Evolutionary conservation across 2,797 vertebrate genomes (phyloP).

Genomic region (Triplophysa bombifrons): DNA sequence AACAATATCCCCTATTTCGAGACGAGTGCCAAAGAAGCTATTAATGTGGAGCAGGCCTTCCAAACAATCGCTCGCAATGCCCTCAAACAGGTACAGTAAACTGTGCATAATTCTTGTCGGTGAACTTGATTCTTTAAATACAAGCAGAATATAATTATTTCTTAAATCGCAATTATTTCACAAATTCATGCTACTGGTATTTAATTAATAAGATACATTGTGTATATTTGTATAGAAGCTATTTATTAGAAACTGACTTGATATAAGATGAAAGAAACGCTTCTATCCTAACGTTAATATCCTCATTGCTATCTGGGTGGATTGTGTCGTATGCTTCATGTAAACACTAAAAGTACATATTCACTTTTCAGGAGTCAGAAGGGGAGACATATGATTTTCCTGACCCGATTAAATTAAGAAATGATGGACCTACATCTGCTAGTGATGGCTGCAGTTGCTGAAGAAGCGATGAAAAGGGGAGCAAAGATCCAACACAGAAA

Average conservation of each 20-base stretch:
- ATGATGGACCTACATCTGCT: conserved; percentile 54
- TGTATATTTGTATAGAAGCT: too few relatives aligned
- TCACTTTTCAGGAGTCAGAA: conserved; percentile 58
- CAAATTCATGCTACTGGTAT: too few relatives aligned
- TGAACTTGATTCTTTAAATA: too few relatives aligned
- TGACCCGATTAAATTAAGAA: conserved; percentile 64
- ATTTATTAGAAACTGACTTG: too few relatives aligned
- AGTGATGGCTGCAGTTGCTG: conserved; percentile 61
- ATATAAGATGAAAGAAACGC: too few relatives aligned
- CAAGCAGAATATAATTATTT: too few relatives aligned
- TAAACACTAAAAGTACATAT: neutral
- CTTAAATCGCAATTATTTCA: too few relatives aligned
- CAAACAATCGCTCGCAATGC: conserved; percentile 66
- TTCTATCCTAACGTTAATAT: too few relatives aligned
- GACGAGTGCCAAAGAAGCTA: conserved; percentile 68
- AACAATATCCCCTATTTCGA: conserved; percentile 67
- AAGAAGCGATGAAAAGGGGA: conserved; percentile 21
- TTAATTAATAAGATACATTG: too few relatives aligned
- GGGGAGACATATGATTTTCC: conserved; percentile 63
- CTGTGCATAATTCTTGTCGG: neutral
- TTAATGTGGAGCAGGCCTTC: conserved; percentile 68
- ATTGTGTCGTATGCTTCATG: neutral
- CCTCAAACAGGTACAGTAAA: conserved; percentile 62
- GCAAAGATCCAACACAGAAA: conserved; percentile 39
- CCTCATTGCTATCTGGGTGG: neutral